Evolutionary conservation across 1,140 invertebrate genomes (phyloP).

Genomic region (Homalodisca vitripennis): DNA sequence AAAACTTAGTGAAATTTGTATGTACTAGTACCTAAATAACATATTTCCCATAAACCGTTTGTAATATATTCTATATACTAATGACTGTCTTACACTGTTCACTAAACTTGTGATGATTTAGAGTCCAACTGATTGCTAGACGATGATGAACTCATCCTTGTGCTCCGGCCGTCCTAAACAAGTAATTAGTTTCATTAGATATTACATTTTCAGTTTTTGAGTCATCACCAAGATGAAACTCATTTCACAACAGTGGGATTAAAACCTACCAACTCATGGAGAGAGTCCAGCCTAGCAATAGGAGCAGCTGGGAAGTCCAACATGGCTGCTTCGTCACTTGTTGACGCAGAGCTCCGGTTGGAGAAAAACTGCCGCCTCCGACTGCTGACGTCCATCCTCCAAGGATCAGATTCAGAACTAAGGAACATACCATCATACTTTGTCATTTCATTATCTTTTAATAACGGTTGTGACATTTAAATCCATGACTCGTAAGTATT

Average conservation of each 20-base stretch:
- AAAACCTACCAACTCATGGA: slow-evolving; percentile 42
- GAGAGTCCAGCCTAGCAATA: slow-evolving; percentile 41
- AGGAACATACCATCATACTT: no score
- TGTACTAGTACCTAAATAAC: neutral
- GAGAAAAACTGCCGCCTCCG: slow-evolving; percentile 40
- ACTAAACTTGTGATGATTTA: slow-evolving; percentile 40
- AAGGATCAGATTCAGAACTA: slow-evolving; percentile 31
- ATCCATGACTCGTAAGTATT: no score
- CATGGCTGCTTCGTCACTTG: slow-evolving; percentile 39
- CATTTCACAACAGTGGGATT: no score
- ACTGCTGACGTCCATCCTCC: slow-evolving; percentile 20
- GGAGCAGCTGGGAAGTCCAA: slow-evolving; percentile 38
- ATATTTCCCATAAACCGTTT: slow-evolving; percentile 7
- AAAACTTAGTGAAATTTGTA: no score
- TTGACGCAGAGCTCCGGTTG: slow-evolving; percentile 30
- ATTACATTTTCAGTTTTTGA: no score
- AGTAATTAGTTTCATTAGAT: no score
- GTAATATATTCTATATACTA: neutral
- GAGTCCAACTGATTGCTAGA: slow-evolving; percentile 35
- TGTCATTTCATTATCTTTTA: no score
- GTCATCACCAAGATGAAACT: no score
- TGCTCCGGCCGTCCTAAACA: slow-evolving; percentile 33
- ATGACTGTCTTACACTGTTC: neutral
- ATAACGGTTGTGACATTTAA: no score
- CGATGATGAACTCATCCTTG: slow-evolving; percentile 34